These are phyloP conservation scores for Drosophila ezoana DNA, from an alignment of 2,888 invertebrate species.

Conservation along the genomic window DNA sequence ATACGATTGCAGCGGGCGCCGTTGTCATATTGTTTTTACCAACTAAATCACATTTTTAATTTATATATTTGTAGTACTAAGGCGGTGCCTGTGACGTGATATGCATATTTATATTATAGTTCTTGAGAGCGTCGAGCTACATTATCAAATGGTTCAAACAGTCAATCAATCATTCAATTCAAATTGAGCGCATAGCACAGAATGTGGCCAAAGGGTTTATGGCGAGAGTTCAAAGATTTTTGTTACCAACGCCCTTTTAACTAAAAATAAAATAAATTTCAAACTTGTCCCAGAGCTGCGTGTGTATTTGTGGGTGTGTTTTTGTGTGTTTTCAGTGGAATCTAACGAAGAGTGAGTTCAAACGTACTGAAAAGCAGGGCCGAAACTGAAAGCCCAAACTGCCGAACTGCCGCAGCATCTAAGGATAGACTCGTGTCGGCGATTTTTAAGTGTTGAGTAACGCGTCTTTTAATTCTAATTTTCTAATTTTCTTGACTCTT, in stretches of 20 bases:
- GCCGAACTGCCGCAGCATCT: slow-evolving; percentile 37
- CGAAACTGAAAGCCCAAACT: slow-evolving; percentile 15
- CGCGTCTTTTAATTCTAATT: no score
- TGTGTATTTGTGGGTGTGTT: not conserved
- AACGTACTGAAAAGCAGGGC: slow-evolving; percentile 43
- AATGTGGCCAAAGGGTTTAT: slow-evolving; percentile 53
- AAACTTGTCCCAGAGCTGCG: slow-evolving; percentile 43
- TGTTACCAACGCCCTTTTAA: slow-evolving; percentile 22
- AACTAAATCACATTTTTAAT: not conserved
- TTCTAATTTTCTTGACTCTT: no score
- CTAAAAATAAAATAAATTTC: slow-evolving; percentile 67
- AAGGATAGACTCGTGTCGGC: not conserved
- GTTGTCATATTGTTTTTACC: slow-evolving; percentile 3
- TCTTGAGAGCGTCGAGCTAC: slow-evolving; percentile 17
- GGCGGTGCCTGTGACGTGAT: slow-evolving; percentile 33
- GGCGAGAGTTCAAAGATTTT: slow-evolving; percentile 54
- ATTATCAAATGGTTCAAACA: slow-evolving; percentile 47
- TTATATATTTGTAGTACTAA: not conserved
- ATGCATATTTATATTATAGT: slow-evolving; percentile 46
- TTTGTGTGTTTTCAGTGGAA: slow-evolving; percentile 11
- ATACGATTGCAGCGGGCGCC: slow-evolving; percentile 8
- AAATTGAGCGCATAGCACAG: slow-evolving; percentile 46
- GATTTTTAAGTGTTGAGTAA: not conserved
- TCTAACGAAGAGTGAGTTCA: slow-evolving; percentile 32
- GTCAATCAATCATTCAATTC: slow-evolving; percentile 65